Evolutionary conservation across 2,797 vertebrate genomes (phyloP).

Genomic region (Lithobates pipiens): DNA sequence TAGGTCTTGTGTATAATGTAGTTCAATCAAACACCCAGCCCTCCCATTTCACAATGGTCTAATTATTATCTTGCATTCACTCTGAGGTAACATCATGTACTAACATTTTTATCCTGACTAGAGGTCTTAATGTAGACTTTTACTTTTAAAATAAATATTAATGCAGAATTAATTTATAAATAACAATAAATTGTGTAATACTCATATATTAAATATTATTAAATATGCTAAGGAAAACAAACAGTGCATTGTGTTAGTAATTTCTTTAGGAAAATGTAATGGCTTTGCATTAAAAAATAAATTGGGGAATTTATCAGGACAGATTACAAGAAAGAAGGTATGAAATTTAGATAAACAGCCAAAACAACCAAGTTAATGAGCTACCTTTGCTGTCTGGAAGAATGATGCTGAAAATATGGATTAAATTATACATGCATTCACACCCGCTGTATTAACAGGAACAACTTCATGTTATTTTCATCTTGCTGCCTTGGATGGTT

Average conservation of each 20-base stretch:
- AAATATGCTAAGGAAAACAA: conserved; percentile 43
- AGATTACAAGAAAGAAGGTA: conserved; percentile 32
- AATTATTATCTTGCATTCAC: too few species aligned
- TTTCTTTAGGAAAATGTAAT: conserved; percentile 43
- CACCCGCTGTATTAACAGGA: conserved; percentile 50
- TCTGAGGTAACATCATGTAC: too few species aligned
- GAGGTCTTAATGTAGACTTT: neutral
- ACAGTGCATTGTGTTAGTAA: conserved; percentile 2
- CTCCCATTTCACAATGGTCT: too few species aligned
- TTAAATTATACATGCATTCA: conserved; percentile 39
- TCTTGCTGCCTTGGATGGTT: conserved; percentile 51
- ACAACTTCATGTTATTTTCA: conserved; percentile 52
- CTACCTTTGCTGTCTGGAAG: conserved; percentile 47
- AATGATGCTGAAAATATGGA: conserved; percentile 43
- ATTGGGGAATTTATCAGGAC: conserved; percentile 41
- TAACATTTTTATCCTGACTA: too few species aligned
- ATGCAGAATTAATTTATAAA: neutral
- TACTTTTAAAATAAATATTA: neutral
- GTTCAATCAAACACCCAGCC: too few species aligned
- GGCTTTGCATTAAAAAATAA: conserved; percentile 41
- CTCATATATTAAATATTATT: conserved; percentile 42
- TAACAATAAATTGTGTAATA: neutral
- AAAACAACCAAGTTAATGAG: conserved; percentile 43
- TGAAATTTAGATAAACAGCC: conserved; percentile 52
- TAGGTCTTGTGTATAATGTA: too few species aligned